Conservation (phyloP, 37 sponge, comb jelly and placozoan genomes). For the Haliclona indistincta region DNA sequence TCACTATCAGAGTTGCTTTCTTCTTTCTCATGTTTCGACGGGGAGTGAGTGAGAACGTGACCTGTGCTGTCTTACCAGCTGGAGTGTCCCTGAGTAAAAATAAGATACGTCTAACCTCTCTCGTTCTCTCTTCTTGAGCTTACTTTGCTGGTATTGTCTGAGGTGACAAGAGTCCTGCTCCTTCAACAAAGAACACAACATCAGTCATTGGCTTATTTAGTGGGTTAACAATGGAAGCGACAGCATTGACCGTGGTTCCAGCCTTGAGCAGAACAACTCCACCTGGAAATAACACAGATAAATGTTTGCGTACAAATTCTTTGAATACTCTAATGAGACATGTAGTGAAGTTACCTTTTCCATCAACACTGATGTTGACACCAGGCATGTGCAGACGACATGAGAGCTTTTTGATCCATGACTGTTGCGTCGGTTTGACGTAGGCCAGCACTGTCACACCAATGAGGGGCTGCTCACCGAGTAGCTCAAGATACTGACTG, state of each 20-base stretch:
- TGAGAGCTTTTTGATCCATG: slow-evolving; percentile 28
- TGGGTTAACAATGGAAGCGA: slow-evolving; percentile 39
- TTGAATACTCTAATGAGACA: no score
- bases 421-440: slow-evolving; percentile 24
- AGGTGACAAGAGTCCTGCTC: slow-evolving; percentile 36
- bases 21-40: not conserved
- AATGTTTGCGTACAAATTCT: not conserved
- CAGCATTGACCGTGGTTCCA: slow-evolving; percentile 18
- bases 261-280: not conserved
- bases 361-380: slow-evolving; percentile 13
- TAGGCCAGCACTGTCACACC: slow-evolving; percentile 22
- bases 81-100: slow-evolving; percentile 6
- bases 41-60: slow-evolving; percentile 16
- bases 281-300: not conserved
- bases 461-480: slow-evolving; percentile 41
- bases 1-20: slow-evolving; percentile 11
- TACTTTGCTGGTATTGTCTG: not conserved
- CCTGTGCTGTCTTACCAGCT: not conserved
- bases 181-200: slow-evolving; percentile 41
- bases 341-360: slow-evolving; percentile 14
- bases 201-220: slow-evolving; percentile 36
- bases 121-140: not conserved
- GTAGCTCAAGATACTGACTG: slow-evolving; percentile 5
- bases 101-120: not conserved
- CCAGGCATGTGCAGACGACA: slow-evolving; percentile 7